Base-by-base conservation (phyloP, 2,888 invertebrate species). In the Orchesella flavescens region DNA sequence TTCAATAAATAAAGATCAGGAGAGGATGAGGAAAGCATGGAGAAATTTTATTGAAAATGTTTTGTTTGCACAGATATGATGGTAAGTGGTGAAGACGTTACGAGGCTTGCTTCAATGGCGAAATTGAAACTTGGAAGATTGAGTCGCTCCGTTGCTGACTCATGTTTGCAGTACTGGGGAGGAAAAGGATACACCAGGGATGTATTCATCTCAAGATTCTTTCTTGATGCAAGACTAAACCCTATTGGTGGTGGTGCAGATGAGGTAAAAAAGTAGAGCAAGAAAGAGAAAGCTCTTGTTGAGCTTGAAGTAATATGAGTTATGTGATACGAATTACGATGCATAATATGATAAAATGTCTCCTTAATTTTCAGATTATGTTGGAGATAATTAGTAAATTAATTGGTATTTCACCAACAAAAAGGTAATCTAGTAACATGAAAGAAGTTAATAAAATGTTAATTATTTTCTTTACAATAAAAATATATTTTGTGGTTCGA, bases 171-270 rank as follows among this genome's bases (percentile, higher is more conserved):
- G 89, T 92, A 89, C 88, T 92, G 91, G 91, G 92, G 92, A 75
- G 92, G 92, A 10, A 92, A 91, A 91, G 92, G 92, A n/a, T 92
- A 90, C 89, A 91, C 91, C 2, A 90, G 90, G 83, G 92, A 92
- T 55, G 24, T 90, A 90, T 69, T 87, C 23, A 89, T 92, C 76
- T 89, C 89, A 49, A 86, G 89, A 19, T 72, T 77, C 0, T 90
- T 88, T 79, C 89, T 92, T 59, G 92, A 92, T 89, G 89, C 91
- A 73, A 89, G 92, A 1, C 89, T 92, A 24, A 76, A 91, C 66
- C 92, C 92, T 9, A 92, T 92, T 76, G 92, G 91, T 24, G 92
- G 90, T 19, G 92, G 92, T 0, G 91, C 92, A 34, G 92, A 92
- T 89, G 92, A 92, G 89, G 91, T 92, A 76, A 49, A 49, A 7